phyloP scores from a whole-genome alignment of 2,113 vertebrate genomes.

The Petromus typicus region DNA sequence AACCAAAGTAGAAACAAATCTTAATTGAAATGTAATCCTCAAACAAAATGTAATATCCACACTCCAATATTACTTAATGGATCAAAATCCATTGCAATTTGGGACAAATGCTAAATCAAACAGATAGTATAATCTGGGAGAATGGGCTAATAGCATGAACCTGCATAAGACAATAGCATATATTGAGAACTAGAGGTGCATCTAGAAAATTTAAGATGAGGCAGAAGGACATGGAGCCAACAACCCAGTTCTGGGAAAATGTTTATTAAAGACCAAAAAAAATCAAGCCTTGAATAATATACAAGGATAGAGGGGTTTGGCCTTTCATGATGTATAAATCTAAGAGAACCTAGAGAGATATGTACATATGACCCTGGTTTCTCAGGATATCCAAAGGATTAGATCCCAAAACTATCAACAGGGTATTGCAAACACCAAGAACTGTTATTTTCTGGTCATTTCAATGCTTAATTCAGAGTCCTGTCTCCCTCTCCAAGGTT shows the following conservation, averaged over 20 bases:
- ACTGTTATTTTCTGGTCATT: background rate
- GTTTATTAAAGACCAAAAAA: constrained; percentile 9
- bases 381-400: background rate
- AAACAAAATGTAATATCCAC: constrained; percentile 41
- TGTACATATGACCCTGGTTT: background rate
- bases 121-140: background rate
- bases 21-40: constrained; percentile 51
- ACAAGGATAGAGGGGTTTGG: background rate
- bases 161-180: background rate
- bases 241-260: background rate
- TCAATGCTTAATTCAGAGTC: background rate
- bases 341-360: background rate
- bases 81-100: constrained; percentile 49
- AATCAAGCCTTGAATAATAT: background rate
- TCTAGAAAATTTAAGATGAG: constrained; percentile 20
- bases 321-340: background rate
- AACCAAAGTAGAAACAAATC: constrained; percentile 3
- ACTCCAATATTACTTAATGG: background rate
- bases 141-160: background rate
- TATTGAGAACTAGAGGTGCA: constrained; percentile 19
- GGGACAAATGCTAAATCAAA: background rate
- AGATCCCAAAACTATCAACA: background rate
- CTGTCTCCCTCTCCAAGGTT: background rate
- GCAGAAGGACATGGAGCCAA: background rate
- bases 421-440: background rate